Conservation (phyloP, 2,797 vertebrate species). For the Liparis tanakae region DNA sequence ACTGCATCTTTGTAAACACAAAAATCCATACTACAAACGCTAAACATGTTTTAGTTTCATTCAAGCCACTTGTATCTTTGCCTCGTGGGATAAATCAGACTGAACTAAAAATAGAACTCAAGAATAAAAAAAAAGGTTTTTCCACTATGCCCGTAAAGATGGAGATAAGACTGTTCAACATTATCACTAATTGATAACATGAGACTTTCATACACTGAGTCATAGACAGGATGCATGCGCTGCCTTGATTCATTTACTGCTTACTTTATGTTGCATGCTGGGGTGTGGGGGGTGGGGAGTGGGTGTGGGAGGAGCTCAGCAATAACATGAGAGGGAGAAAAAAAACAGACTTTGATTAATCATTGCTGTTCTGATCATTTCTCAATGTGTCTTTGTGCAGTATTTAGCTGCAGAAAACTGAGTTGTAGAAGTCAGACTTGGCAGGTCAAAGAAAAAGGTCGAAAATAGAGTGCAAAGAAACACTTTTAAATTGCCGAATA, state of each 20-base stretch:
- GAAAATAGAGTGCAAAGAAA: neutral
- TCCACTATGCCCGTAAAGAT: slow-evolving; percentile 1
- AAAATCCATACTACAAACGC: slow-evolving; percentile 17
- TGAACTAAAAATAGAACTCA: slow-evolving; percentile 1
- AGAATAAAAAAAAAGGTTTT: neutral
- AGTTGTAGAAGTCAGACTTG: neutral
- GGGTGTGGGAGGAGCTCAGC: neutral
- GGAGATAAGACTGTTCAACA: slow-evolving; percentile 28
- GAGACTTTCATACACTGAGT: slow-evolving; percentile 27
- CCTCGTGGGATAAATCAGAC: neutral
- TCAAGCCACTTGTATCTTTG: slow-evolving; percentile 12
- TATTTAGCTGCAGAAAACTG: neutral
- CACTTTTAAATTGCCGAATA: neutral
- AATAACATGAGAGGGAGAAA: slow-evolving; percentile 10
- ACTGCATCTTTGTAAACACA: slow-evolving; percentile 1
- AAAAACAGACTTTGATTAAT: neutral
- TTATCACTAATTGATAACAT: slow-evolving; percentile 52
- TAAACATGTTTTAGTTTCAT: slow-evolving; percentile 11
- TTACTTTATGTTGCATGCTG: slow-evolving; percentile 16
- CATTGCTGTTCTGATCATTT: neutral
- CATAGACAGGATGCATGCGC: slow-evolving; percentile 32
- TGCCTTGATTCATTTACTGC: slow-evolving; percentile 41
- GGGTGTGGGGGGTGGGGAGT: neutral
- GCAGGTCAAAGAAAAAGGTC: neutral
- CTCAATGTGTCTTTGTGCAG: slow-evolving; percentile 1